Evolutionary conservation across 2,797 vertebrate species (phyloP).

Genomic region (Petrocephalus schoutedeni): DNA sequence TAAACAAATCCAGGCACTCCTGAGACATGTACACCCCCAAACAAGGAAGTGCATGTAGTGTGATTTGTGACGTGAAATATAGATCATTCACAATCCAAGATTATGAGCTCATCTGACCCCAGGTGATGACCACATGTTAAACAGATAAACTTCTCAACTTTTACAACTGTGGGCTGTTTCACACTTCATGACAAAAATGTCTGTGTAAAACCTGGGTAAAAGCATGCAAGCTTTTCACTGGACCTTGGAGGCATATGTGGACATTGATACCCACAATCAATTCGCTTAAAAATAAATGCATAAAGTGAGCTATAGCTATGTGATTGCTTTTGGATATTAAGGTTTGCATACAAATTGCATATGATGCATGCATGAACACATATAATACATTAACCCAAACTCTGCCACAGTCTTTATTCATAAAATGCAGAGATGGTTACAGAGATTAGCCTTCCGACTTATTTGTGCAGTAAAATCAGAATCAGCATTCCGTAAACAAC

Average conservation of each 20-base stretch:
- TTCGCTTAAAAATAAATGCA: not conserved
- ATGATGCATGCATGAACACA: not conserved
- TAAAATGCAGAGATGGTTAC: not conserved
- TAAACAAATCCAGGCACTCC: conserved; percentile 7
- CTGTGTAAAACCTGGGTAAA: not conserved
- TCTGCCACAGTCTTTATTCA: not conserved
- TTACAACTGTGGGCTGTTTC: not conserved
- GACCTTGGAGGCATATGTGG: not conserved
- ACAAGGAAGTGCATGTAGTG: conserved; percentile 39
- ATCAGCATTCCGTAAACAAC: not conserved
- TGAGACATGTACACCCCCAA: not conserved
- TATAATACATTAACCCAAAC: not conserved
- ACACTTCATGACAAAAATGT: conserved; percentile 8
- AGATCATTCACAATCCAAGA: conserved; percentile 44
- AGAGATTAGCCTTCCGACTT: not conserved
- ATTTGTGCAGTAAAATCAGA: not conserved
- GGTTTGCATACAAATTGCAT: not conserved
- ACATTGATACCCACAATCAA: not conserved
- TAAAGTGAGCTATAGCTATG: not conserved
- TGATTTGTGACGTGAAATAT: conserved; percentile 36
- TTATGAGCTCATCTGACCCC: conserved; percentile 53
- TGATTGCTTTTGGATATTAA: not conserved
- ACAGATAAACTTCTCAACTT: not conserved
- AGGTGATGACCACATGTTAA: conserved; percentile 44
- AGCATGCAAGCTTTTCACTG: not conserved